phyloP scores from a whole-genome alignment of 2,888 invertebrate genomes.

The Parnassius apollo region DNA sequence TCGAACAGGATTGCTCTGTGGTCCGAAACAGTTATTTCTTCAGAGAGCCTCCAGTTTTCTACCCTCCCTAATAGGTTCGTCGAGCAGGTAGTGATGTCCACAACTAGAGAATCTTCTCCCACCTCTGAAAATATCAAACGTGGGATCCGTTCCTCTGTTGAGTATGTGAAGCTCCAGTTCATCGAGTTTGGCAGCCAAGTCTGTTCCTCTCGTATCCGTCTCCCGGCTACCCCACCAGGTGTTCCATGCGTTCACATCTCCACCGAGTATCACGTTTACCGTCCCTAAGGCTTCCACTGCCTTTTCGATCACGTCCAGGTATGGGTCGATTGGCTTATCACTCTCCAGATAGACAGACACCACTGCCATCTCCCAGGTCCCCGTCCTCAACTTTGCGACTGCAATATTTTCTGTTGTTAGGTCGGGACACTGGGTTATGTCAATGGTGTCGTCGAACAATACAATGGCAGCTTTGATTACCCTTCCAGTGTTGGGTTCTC shows the following conservation, averaged over 20 bases:
- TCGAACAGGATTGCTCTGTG: background rate
- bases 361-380: constrained; percentile 13
- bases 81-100: background rate
- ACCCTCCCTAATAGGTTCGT: background rate
- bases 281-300: background rate
- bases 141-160: constrained; percentile 1
- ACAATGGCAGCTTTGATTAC: constrained; percentile 23
- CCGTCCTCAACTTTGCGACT: constrained; percentile 13
- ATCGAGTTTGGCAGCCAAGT: constrained; percentile 4
- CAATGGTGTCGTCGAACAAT: constrained; percentile 11
- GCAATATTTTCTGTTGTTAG: no score
- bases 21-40: background rate
- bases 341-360: constrained; percentile 23
- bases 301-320: constrained; percentile 1
- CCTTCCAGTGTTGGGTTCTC: background rate
- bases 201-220: constrained; percentile 11
- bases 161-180: constrained; percentile 5
- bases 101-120: no score
- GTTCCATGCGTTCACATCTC: constrained; percentile 28
- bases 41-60: background rate
- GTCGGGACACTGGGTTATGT: no score
- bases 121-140: background rate
- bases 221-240: constrained; percentile 5
- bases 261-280: constrained; percentile 16
- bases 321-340: constrained; percentile 17